Base-by-base conservation (phyloP, 2,888 invertebrate species). In the Polydrusus pterygomalis region DNA sequence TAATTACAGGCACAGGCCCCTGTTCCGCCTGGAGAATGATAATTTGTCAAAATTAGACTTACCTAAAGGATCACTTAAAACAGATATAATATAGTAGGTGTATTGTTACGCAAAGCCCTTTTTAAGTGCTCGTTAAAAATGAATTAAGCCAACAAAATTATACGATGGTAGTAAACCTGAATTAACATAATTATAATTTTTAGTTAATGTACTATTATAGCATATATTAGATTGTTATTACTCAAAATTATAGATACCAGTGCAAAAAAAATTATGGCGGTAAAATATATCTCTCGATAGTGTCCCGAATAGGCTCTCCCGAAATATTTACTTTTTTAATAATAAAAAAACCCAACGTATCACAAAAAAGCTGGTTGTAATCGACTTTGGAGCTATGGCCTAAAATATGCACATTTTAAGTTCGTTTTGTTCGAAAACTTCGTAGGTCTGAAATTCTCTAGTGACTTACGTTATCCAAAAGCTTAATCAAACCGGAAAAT, bases 401-500 rank as follows among this genome's bases (percentile, higher is more conserved):
- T 30, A 38, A 60, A 60, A 60, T 60, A 38, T 60, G 38, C 18
- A 38, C 38, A 60, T 60, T 38, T 60, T 34, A 38, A 60, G 9
- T 17, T 38, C 2, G 17, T 38, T 60, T 60, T 38, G 58, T 38
- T 60, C 58, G 18, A 38, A 15, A 60, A 60, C 18, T 38, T 60
- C 38, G 58, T 15, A 5, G 47, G n/a, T 58, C 10, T 58, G 9
- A 60, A 38, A 60, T 58, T 60, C 58, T 60, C 58, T 10, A 17
- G 58, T 60, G 58, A 60, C 17, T 60, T 38, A 1, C 38, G 38
- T 38, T 60, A 60, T 38, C 58, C 58, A 60, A 17, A 17, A 5
- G 17, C 58, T 9, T 60, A 60, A 60, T 60, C 58, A 60, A 60
- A 60, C 58, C 38, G 58, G 58, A 60, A 60, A 60, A 60, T 60